Evolutionary conservation across 2,113 vertebrate species (phyloP).

Genomic region (Cololabis saira): DNA sequence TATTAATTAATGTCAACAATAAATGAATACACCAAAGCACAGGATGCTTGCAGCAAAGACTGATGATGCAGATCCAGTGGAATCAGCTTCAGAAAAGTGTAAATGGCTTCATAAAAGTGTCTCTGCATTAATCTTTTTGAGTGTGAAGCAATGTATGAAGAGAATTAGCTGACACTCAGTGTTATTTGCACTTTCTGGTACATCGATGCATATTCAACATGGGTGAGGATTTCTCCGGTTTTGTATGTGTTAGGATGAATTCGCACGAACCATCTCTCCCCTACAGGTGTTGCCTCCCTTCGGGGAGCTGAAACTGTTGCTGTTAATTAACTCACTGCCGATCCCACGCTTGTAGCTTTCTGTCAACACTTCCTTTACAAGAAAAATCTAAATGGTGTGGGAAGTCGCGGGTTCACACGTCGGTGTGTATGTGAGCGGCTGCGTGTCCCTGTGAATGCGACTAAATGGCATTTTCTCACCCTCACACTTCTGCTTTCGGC

Average conservation of each 20-base stretch:
- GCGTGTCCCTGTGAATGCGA: constrained; percentile 21
- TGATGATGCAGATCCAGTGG: not conserved
- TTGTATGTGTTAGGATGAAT: constrained; percentile 43
- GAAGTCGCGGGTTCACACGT: constrained; percentile 68
- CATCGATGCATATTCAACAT: constrained; percentile 41
- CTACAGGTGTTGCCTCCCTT: constrained; percentile 58
- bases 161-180: constrained; percentile 11
- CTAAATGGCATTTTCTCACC: constrained; percentile 2
- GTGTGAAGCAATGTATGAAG: not conserved
- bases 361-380: constrained; percentile 74
- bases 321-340: constrained; percentile 67
- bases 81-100: constrained; percentile 8
- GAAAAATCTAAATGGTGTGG: constrained; percentile 65
- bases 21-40: not conserved
- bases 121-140: not conserved
- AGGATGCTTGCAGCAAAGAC: not conserved
- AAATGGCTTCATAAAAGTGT: constrained; percentile 2
- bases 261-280: constrained; percentile 23
- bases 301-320: constrained; percentile 50
- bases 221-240: constrained; percentile 23
- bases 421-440: constrained; percentile 8
- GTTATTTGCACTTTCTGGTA: constrained; percentile 18
- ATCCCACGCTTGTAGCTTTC: constrained; percentile 45
- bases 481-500: constrained; percentile 20
- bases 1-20: constrained; percentile 12